A percentile compares a stretch with the other conserved stretches of the same genome.
Evolutionary conservation across 2,113 vertebrate species (phyloP).

Genomic region (Antechinus flavipes): DNA sequence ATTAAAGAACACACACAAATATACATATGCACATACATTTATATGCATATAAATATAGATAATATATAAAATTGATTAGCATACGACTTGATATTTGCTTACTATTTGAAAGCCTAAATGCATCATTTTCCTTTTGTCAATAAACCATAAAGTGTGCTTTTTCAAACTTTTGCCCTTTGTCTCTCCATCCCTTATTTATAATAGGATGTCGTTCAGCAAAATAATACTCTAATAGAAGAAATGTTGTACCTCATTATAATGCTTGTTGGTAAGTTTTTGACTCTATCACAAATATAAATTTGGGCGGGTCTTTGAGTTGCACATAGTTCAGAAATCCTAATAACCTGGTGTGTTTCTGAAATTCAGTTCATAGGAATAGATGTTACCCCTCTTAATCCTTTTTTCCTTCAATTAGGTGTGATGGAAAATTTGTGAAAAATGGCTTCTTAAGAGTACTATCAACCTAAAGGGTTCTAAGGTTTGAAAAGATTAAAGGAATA

Average conservation of each 20-base stretch:
- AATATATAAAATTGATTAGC: background rate
- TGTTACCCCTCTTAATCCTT: background rate
- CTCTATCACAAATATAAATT: slow-evolving; percentile 33
- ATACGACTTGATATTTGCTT: background rate
- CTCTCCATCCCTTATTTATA: slow-evolving; percentile 44
- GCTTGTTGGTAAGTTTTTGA: slow-evolving; percentile 92
- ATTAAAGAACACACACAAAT: background rate
- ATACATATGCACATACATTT: no score
- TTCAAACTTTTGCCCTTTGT: slow-evolving; percentile 40
- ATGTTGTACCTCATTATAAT: slow-evolving; percentile 98
- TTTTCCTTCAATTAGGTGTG: background rate
- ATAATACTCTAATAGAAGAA: slow-evolving; percentile 98
- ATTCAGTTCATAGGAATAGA: background rate
- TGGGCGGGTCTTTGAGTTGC: background rate
- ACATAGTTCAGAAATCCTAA: slow-evolving; percentile 8
- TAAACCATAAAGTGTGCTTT: slow-evolving; percentile 7
- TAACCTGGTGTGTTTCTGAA: slow-evolving; percentile 4
- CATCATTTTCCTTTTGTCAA: background rate
- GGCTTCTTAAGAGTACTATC: background rate
- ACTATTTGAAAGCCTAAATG: slow-evolving; percentile 21
- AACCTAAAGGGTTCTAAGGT: slow-evolving; percentile 3
- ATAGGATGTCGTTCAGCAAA: slow-evolving; percentile 96
- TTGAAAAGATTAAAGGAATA: background rate
- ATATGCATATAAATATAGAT: no score
- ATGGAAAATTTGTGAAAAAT: background rate